Conservation (phyloP, 2,113 vertebrate genomes). For the Proteles cristata region DNA sequence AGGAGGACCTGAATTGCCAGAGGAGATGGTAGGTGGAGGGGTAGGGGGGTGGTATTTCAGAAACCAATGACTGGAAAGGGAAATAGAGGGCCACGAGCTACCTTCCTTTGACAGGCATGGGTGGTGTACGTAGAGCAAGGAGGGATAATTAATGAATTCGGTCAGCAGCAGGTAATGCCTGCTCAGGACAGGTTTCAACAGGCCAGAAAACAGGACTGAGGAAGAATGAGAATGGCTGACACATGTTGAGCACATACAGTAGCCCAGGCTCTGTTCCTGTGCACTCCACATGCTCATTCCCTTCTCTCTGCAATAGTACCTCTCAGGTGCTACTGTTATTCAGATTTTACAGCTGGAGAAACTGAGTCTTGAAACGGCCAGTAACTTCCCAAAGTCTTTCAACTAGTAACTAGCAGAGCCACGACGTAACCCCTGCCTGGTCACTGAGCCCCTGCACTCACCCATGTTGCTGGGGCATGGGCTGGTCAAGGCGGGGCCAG, state of each 20-base stretch:
- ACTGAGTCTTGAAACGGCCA: background rate
- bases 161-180: too few relatives aligned
- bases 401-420: background rate
- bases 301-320: background rate
- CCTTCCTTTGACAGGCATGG: fast-evolving
- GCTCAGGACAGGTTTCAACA: background rate
- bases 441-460: fast-evolving
- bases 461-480: too few relatives aligned
- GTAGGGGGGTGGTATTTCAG: background rate
- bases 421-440: fast-evolving
- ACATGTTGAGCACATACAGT: fast-evolving
- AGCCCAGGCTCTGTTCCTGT: fast-evolving
- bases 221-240: fast-evolving
- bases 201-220: background rate
- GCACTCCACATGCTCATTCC: too few relatives aligned
- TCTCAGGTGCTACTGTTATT: background rate
- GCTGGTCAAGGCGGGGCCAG: too few relatives aligned
- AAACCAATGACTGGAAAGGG: background rate
- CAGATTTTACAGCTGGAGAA: background rate
- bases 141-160: fast-evolving
- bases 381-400: background rate
- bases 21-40: too few relatives aligned
- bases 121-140: fast-evolving
- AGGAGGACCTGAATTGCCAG: background rate
- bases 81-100: fast-evolving